A percentile compares a stretch with the other conserved stretches of the same genome.
Conservation (phyloP, 2,797 vertebrate species). For the Oreochromis grahami region DNA sequence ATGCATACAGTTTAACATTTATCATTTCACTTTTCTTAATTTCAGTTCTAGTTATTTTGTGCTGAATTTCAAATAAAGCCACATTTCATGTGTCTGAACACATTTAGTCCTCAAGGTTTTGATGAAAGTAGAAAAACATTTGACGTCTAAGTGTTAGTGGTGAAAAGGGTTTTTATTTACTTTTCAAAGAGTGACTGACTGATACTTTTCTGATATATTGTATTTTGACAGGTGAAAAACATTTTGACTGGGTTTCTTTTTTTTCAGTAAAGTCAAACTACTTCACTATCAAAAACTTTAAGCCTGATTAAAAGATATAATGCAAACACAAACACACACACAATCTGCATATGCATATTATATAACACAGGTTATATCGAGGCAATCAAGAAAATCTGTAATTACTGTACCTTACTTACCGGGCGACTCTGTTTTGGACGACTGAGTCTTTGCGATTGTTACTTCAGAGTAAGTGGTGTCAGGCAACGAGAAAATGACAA, state of each 20-base stretch:
- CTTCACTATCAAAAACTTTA: neutral
- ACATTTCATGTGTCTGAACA: neutral
- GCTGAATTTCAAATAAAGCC: neutral
- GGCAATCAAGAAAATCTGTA: neutral
- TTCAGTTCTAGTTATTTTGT: neutral
- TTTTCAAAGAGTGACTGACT: neutral
- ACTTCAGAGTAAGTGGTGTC: slow-evolving; percentile 29
- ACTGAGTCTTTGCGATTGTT: neutral
- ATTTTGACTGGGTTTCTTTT: neutral
- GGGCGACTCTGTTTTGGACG: rapidly evolving
- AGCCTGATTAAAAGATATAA: neutral
- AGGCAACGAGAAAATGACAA: rapidly evolving
- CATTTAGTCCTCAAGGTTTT: rapidly evolving
- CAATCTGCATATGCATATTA: neutral
- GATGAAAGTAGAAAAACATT: rapidly evolving
- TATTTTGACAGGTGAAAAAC: neutral
- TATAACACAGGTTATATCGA: neutral
- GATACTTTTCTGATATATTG: rapidly evolving
- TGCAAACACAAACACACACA: neutral
- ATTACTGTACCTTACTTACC: neutral
- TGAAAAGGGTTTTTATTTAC: neutral
- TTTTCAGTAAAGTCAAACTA: neutral
- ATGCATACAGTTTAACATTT: neutral
- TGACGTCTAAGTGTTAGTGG: neutral
- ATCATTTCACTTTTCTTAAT: neutral